A percentile compares a stretch with the other conserved stretches of the same genome.
phyloP scores from a whole-genome alignment of 2,888 invertebrate genomes.

The Polyommatus iphigenia region DNA sequence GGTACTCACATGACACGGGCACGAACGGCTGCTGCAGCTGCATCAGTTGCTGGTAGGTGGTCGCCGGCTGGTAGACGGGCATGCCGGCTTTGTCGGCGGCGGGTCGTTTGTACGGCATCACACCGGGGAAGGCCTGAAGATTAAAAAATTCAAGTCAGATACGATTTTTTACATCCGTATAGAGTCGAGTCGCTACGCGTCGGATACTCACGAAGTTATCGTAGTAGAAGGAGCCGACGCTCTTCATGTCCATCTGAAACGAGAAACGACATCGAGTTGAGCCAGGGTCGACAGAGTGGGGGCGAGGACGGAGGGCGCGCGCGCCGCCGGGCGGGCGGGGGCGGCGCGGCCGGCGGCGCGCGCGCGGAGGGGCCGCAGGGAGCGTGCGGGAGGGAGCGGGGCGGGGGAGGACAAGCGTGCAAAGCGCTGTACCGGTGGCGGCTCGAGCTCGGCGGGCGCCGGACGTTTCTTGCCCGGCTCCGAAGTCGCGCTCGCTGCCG shows the following conservation, averaged over 20 bases:
- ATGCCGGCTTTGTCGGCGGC: constrained; percentile 98
- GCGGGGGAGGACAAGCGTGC: constrained; percentile 79
- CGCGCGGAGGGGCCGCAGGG: constrained; percentile 53
- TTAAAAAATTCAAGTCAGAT: not conserved
- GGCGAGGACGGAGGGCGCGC: constrained; percentile 47
- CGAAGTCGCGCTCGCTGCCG: constrained; percentile 83
- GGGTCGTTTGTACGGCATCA: constrained; percentile 97
- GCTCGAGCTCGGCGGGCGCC: constrained; percentile 81
- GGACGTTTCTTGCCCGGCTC: constrained; percentile 98
- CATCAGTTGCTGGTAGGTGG: constrained; percentile 97
- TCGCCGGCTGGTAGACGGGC: constrained; percentile 96
- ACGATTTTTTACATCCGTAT: constrained; percentile 32
- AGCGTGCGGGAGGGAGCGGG: constrained; percentile 53
- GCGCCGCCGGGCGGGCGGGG: constrained; percentile 55
- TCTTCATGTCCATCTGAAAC: constrained; percentile 97
- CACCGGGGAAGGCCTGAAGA: constrained; percentile 93
- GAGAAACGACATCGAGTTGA: constrained; percentile 70
- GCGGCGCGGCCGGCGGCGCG: constrained; percentile 53
- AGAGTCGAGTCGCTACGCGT: constrained; percentile 28
- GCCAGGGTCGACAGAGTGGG: constrained; percentile 53
- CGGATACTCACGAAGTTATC: constrained; percentile 95
- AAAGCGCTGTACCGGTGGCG: constrained; percentile 95
- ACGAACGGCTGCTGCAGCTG: constrained; percentile 97
- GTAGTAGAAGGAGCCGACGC: constrained; percentile 97
- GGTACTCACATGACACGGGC: constrained; percentile 99